Base-by-base conservation (phyloP, 2,797 vertebrate genomes). In the Pterois miles region DNA sequence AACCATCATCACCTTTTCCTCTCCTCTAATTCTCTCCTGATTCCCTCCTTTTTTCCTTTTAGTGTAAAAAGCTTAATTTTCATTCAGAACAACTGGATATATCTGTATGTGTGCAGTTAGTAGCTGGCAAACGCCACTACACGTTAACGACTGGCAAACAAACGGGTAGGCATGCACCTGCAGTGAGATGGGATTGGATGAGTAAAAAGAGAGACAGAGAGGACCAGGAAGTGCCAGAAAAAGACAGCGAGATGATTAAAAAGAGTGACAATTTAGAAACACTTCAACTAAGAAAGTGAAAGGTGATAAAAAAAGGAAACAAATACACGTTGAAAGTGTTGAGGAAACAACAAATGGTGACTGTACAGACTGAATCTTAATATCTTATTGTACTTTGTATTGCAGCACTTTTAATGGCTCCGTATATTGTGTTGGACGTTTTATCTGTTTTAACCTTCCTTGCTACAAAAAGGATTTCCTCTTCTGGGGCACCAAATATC, bases 121-220 rank as follows among this genome's bases (percentile, higher is more conserved):
- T 18, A 46, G 46, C 64, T 22, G n/a, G 36, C n/a, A 36, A 64
- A 62, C 63, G 23, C 31, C 16, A 31, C 63, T 23, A 52, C 5
- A 33, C 54, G 63, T 54, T 74, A 78, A 64, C 48, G 67, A 52
- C 12, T 9, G 46, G 23, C 23, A 34, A 29, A 46, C 34, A 70
- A 48, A n/a, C 7, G 20, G 60, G 65, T 43, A 29, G 43, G 18
- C 70, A 8, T 76, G 58, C 71, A 7, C 59, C 20, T 72, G 50
- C 38, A 59, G 52, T n/a, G 34, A 50, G 48, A 29, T 12, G 36
- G 27, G 56, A 67, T 36, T 23, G 33, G 29, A 48, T 20, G 25
- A 77, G 33, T 20, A 31, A 40, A 20, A 52, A 65, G 31, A 29
- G 31, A 63, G 34, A 36, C 38, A 1, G 22, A 40, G 58, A 52